A percentile compares a stretch with the other conserved stretches of the same genome.
phyloP scores from a whole-genome alignment of 2,888 invertebrate species.

The Fabriciana adippe region DNA sequence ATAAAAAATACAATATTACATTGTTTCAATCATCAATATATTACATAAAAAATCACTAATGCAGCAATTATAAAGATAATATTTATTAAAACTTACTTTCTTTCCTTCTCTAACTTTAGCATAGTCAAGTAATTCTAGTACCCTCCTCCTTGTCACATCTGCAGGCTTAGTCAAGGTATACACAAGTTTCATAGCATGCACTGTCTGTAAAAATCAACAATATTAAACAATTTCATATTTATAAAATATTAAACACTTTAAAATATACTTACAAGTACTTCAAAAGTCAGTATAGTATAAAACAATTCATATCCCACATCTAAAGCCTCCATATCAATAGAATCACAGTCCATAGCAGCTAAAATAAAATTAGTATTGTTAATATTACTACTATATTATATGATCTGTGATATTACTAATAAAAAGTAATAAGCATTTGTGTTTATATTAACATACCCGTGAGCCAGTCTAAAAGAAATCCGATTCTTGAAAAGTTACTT shows the following conservation, averaged over 20 bases:
- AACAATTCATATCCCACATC: slow-evolving; percentile 75
- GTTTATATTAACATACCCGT: slow-evolving; percentile 55
- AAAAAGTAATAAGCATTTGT: neutral
- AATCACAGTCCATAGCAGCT: slow-evolving; percentile 73
- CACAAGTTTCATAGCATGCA: slow-evolving; percentile 67
- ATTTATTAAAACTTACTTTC: slow-evolving; percentile 53
- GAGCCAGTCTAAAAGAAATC: slow-evolving; percentile 71
- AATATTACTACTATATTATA: too few species aligned
- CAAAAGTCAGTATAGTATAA: slow-evolving; percentile 63
- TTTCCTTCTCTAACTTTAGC: slow-evolving; percentile 66
- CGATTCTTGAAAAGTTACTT: slow-evolving; percentile 57
- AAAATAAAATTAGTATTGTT: slow-evolving; percentile 37
- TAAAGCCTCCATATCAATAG: slow-evolving; percentile 62
- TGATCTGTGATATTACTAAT: too few species aligned
- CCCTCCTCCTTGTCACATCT: slow-evolving; percentile 70
- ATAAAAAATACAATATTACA: neutral
- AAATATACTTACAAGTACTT: slow-evolving; percentile 61
- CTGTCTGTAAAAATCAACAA: slow-evolving; percentile 56
- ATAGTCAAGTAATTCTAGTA: slow-evolving; percentile 63
- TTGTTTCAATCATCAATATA: too few species aligned
- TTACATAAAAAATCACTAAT: neutral
- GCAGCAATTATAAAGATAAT: neutral
- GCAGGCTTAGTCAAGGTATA: slow-evolving; percentile 72
- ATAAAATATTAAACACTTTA: neutral
- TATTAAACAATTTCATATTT: neutral